phyloP scores from a whole-genome alignment of 1,140 invertebrate species.

The Philotrypesis tridentata region DNA sequence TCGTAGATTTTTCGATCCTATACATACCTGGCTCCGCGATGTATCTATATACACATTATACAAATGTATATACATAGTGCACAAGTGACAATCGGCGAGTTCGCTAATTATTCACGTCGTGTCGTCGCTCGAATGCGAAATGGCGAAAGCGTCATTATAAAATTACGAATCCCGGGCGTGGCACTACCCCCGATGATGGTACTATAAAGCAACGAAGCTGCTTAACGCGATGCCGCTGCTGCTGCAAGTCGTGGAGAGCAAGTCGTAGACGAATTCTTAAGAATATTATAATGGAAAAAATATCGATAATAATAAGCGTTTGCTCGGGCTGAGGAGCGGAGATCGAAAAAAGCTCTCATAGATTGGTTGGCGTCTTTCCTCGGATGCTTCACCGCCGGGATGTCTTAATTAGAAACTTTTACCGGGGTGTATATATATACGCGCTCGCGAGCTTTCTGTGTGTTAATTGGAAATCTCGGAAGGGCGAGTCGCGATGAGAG shows the following conservation, averaged over 20 bases:
- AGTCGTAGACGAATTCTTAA: background rate
- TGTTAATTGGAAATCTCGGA: constrained; percentile 46
- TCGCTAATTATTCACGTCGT: background rate
- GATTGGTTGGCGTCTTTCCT: constrained; percentile 7
- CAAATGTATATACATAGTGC: no score
- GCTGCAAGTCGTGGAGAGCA: background rate
- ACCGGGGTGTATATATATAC: no score
- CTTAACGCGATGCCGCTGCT: background rate
- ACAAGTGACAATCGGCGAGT: background rate
- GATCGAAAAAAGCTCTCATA: background rate
- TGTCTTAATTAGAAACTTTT: constrained; percentile 47
- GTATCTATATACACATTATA: no score
- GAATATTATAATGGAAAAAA: constrained; percentile 42
- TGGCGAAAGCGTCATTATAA: background rate
- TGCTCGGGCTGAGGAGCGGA: no score
- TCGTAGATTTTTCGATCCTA: background rate
- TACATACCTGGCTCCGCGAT: no score
- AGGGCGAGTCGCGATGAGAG: no score
- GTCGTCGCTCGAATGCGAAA: background rate
- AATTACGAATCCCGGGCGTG: background rate
- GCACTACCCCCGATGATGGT: no score
- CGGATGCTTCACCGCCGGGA: constrained; percentile 29
- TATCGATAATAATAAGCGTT: constrained; percentile 28
- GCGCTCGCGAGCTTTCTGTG: constrained; percentile 6
- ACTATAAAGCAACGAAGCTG: background rate